Evolutionary conservation across 1,140 invertebrate genomes (phyloP), one percentile per base, ranked within the genome.

Genomic region (Pseudobourletiella spinata): DNA sequence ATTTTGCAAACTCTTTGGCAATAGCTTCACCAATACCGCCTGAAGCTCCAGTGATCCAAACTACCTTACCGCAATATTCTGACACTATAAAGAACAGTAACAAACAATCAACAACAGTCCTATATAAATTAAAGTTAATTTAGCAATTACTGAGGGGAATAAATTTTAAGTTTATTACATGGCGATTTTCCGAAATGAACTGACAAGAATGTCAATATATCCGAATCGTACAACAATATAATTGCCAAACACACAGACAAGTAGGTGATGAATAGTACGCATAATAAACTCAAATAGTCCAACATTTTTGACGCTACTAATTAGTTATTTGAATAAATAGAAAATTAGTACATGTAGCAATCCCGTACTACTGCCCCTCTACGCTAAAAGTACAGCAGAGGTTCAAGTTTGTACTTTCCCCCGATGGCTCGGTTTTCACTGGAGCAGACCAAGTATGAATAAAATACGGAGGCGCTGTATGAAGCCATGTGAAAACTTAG

Each of bases 21-120:
- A 90, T 74, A 64, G 82, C 73, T 76, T 90, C 86, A 15, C 91
- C 91, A 69, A 94, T 92, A 22, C 91, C 91, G 77, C 87, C 89
- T 0, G 89, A 93, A 14, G 89, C 87, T 42, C 91, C 90, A 1
- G 87, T 91, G 68, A 95, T 86, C 86, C 90, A 94, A 1, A 91
- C 83, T 3, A 92, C 87, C 76, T 91, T 85, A 0, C 82, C 84
- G 63, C 78, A 76, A 43, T 90, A 63, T 52, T n/a, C 6, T 14
- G 35, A 8, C 25, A 57, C 14, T n/a, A 11, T 35, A 8, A 57
- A 54, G 11, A 18, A 25, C 16, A 29, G 24, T 26, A 54, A 15
- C 22, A 48, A 48, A 15, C 8, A 18, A 6, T 48, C 22, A 48
- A 15, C 14, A 15, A 6, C 6, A 18, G 22, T 48, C 6, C 22